Base-by-base conservation (phyloP, 2,888 invertebrate species). In the Dorcus hopei region DNA sequence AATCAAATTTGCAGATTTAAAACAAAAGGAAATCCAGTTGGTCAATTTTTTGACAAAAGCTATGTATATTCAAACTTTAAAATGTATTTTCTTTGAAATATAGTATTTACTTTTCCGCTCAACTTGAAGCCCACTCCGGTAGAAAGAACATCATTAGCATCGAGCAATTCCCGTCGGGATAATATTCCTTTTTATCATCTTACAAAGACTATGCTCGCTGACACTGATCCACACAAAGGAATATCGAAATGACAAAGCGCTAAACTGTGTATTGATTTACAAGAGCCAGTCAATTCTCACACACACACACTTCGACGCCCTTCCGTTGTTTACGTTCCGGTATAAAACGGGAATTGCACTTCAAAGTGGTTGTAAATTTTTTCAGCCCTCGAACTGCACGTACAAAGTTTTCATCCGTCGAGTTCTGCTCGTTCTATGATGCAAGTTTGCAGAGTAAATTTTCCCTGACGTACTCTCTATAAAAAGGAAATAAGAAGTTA, bases 341-440 rank as follows among this genome's bases (percentile, higher is more conserved):
- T 23, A 19, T 45, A 45, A 45, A 45, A 45, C 23, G 19, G 16
- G 19, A 19, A 11, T 16, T 9, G 45, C 45, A 9, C 45, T 45
- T 45, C 45, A 45, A 45, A 45, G 45, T 45, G 45, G 16, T 23
- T 19, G 45, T 45, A 45, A 45, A 45, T 45, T 45, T 45, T 45
- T 45, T 45, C 26, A 33, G 1, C 26, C 26, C 26, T 33, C 26
- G 26, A 33, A 19, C 23, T 23, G 19, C 14, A 45, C 23, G 23
- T 19, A 45, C 19, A 45, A 45, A 45, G 45, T 45, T 45, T 45
- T 45, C 45, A 45, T 45, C 45, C 45, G 14, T 23, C 45, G 45
- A 16, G 19, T 16, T 23, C 14, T 19, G 19, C 23, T 19, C 41
- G 41, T 11, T 23, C 19, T 45, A 23, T 19, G 16, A 19, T 45